Evolutionary conservation across 2,888 invertebrate genomes (phyloP), one percentile per base, ranked within the genome.

Genomic region (Hecatera dysodea): DNA sequence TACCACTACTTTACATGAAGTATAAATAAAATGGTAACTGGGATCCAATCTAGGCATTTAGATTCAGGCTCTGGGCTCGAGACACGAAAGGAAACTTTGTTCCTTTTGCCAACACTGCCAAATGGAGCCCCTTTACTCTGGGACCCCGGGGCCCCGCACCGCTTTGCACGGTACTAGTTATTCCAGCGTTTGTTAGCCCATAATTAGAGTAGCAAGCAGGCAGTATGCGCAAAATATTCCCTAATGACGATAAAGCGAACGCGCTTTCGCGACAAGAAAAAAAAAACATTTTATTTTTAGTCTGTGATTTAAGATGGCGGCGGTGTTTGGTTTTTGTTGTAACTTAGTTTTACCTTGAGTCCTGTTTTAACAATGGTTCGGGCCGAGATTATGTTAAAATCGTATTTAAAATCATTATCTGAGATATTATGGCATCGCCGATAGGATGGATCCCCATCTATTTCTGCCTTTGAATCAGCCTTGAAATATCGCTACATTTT

Each of bases 191-290:
- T 68, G 78, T 81, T 67, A 53, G 53, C 4, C 66, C 66, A 79
- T 84, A 84, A 86, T 86, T 86, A 86, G 74, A 65, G 71, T 67
- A 65, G 48, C 53, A 46, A 44, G 50, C 70, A 44, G 46, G 63
- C 52, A 60, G 65, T 70, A 75, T 78, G 80, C 65, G 82, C 73
- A 81, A 87, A 86, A 80, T 82, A 87, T 87, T 76, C 80, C 57
- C 80, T 87, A 86, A 86, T 86, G 86, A 86, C 80, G 64, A 63
- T 60, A 70, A 50, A 69, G 46, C 50, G 78, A 76, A 79, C 66
- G 66, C 57, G 57, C 53, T 66, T 65, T 52, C 55, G 46, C 44
- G 42, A 73, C 48, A 67, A 27, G 46, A 73, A 72, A 76, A 72
- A 72, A 68, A 44, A 60, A 52, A 0, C 7, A 0, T 52, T 57